Evolutionary conservation across 2,113 vertebrate species (phyloP).

Genomic region (Grallaria varia): DNA sequence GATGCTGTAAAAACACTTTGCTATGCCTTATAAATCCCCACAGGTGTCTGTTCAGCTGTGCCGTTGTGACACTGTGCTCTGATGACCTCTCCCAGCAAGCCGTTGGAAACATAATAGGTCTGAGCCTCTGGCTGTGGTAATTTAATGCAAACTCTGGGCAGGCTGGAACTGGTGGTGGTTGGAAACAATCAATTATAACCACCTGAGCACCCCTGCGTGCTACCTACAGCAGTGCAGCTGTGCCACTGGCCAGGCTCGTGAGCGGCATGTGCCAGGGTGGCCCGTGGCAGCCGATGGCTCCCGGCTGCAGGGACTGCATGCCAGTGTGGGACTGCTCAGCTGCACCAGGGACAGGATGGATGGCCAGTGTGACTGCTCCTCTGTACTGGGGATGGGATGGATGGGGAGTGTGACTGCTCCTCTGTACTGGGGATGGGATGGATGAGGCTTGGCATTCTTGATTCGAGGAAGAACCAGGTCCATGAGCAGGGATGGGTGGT

Average conservation of each 20-base stretch:
- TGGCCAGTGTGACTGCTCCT: background rate
- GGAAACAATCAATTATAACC: background rate
- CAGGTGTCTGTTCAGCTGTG: background rate
- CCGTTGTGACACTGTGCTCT: background rate
- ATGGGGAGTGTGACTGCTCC: fast-evolving
- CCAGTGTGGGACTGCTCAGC: background rate
- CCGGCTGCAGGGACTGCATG: background rate
- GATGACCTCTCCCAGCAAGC: background rate
- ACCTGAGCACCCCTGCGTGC: background rate
- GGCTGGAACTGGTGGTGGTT: background rate
- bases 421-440: background rate
- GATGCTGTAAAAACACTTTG: background rate
- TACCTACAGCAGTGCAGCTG: fast-evolving
- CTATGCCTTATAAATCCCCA: background rate
- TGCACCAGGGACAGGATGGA: background rate
- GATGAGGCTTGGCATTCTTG: background rate
- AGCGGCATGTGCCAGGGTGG: fast-evolving
- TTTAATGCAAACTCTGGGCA: background rate
- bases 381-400: background rate
- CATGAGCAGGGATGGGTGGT: fast-evolving
- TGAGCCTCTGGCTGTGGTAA: background rate
- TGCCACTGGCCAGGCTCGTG: fast-evolving
- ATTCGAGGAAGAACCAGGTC: fast-evolving
- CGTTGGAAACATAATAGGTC: background rate
- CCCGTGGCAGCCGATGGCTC: fast-evolving